Percentiles rank a stretch among this genome's conserved stretches.
These are phyloP conservation scores for Heliconius erato DNA, from an alignment of 2,888 invertebrate genomes.

Conservation along the genomic window DNA sequence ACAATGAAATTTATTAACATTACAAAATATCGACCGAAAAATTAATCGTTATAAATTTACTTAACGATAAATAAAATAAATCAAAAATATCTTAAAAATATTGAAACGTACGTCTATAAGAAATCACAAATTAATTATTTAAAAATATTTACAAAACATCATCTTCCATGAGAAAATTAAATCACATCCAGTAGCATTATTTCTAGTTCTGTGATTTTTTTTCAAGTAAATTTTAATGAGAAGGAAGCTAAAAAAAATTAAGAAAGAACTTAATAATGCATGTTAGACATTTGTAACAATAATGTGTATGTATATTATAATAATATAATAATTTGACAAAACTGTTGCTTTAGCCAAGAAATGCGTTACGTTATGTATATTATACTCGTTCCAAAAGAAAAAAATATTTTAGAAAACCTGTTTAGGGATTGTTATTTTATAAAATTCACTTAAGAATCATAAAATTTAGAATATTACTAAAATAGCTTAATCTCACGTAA, in stretches of 20 bases:
- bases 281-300: background rate
- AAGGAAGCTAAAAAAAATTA: background rate
- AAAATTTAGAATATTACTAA: background rate
- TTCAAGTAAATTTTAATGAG: background rate
- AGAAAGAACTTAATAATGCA: conserved; percentile 3
- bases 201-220: background rate
- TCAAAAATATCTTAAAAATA: conserved; percentile 79
- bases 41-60: conserved; percentile 75
- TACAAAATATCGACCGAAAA: conserved; percentile 58
- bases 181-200: background rate
- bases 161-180: background rate
- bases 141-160: conserved; percentile 58
- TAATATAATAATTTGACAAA: conserved; percentile 7
- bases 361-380: background rate
- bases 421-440: background rate
- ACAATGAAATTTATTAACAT: conserved; percentile 46
- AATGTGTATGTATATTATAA: background rate
- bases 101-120: conserved; percentile 67
- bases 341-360: background rate
- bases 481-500: background rate
- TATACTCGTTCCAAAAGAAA: background rate
- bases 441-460: background rate
- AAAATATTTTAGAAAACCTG: background rate
- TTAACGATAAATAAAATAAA: conserved; percentile 84
- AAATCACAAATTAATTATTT: conserved; percentile 69